These are phyloP conservation scores for Proteles cristata DNA, from an alignment of 2,113 vertebrate genomes.

Conservation along the genomic window DNA sequence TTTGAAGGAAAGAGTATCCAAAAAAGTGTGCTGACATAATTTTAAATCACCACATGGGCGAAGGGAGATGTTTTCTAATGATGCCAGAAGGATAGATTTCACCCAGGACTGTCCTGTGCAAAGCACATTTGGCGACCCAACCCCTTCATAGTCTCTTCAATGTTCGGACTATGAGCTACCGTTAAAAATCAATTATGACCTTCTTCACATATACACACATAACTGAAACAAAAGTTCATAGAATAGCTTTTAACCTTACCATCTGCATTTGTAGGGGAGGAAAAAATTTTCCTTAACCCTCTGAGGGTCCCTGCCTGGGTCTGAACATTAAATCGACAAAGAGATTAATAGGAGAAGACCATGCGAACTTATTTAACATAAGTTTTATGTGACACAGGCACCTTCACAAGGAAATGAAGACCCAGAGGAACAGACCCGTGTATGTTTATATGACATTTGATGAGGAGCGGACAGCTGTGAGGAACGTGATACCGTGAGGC, in stretches of 20 bases:
- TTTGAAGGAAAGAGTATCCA: neutral
- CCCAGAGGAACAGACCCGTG: neutral
- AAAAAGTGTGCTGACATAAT: neutral
- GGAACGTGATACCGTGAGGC: neutral
- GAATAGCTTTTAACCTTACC: neutral
- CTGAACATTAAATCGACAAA: neutral
- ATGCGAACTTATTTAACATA: neutral
- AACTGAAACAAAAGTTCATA: neutral
- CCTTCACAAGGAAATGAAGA: neutral
- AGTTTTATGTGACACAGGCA: neutral
- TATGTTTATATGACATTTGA: neutral
- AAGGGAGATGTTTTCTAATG: neutral
- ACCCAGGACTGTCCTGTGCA: neutral
- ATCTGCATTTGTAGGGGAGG: neutral
- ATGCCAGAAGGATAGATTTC: neutral
- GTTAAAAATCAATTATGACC: neutral
- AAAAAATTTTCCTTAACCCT: neutral
- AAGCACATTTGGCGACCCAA: neutral
- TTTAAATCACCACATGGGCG: neutral
- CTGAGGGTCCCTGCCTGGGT: neutral
- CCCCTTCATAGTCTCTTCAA: neutral
- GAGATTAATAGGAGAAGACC: neutral
- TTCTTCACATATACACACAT: neutral
- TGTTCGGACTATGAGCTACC: neutral
- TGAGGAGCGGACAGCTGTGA: fast-evolving